Base-by-base conservation (phyloP, 2,113 vertebrate genomes). In the Dunckerocampus dactyliophorus region DNA sequence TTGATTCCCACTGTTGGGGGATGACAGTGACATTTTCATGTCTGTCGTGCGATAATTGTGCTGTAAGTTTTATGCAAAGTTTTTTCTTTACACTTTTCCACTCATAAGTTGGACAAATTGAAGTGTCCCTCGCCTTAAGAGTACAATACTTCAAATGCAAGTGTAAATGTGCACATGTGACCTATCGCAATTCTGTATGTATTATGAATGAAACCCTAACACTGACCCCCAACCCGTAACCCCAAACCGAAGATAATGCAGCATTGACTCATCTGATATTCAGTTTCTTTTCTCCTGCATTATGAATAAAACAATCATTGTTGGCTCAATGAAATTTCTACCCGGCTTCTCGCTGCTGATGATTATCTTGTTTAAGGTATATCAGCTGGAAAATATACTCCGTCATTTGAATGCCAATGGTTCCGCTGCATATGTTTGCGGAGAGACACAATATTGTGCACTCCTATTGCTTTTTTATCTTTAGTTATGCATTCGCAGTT, bases 291-390 rank as follows among this genome's bases (percentile, higher is more conserved):
- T 69, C 10, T 49, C 24, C 34, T 42, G 72, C 81, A 82, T 82
- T 87, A 78, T 89, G 87, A 86, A 87, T 88, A 88, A 84, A 87
- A 88, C 78, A 84, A 87, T 89, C 78, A 78, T 79, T 76, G 67
- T 83, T 85, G 82, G 75, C 80, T 83, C 83, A 80, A 77, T 86
- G 82, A 88, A 83, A 88, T 83, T 86, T 85, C 81, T 84, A 86
- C 76, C 79, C 74, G 79, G 79, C 77, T 85, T 83, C 82, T 82
- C 74, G 67, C 60, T 56, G 69, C 86, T 79, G 87, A 84, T 85
- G 85, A 85, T 87, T 87, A 88, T 89, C 86, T 85, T 85, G 82
- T 89, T 89, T 84, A 87, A 90, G 86, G 72, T 77, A 85, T 86
- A 88, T 90, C 84, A 85, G 76, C 84, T 88, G 82, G 86, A 90